Conservation (phyloP, 2,113 vertebrate genomes). For the Amphilophus citrinellus region DNA sequence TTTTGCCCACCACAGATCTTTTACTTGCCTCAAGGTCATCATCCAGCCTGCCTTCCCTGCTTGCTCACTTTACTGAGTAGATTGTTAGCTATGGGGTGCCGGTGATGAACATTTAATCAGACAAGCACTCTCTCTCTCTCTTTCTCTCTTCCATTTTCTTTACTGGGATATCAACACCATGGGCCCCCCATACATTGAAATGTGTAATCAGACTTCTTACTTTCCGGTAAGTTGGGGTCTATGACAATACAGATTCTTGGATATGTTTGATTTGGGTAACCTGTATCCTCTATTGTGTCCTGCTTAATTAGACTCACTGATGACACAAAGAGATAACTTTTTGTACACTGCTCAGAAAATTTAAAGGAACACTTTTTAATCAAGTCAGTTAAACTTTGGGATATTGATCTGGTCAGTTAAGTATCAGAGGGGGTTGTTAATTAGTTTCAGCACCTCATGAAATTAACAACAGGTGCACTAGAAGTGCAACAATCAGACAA, state of each 20-base stretch:
- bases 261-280: slow-evolving; percentile 9
- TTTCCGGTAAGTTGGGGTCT: not conserved
- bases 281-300: not conserved
- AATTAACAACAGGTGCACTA: too few species aligned
- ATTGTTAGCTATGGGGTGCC: not conserved
- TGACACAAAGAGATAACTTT: not conserved
- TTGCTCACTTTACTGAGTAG: not conserved
- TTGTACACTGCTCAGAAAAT: not conserved
- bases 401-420: too few species aligned
- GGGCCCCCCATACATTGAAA: not conserved
- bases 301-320: slow-evolving; percentile 39
- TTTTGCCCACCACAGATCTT: not conserved
- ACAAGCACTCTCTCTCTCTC: not conserved
- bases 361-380: too few species aligned
- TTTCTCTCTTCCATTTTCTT: not conserved
- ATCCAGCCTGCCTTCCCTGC: not conserved
- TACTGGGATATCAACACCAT: not conserved
- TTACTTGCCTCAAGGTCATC: not conserved
- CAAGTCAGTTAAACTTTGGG: too few species aligned
- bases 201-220: slow-evolving; percentile 24
- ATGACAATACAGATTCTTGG: slow-evolving; percentile 38
- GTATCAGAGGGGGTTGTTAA: too few species aligned
- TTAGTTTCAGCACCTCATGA: too few species aligned
- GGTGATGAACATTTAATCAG: not conserved
- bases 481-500: too few species aligned